Conservation (phyloP, 2,888 invertebrate genomes). For the Ceramica pisi region DNA sequence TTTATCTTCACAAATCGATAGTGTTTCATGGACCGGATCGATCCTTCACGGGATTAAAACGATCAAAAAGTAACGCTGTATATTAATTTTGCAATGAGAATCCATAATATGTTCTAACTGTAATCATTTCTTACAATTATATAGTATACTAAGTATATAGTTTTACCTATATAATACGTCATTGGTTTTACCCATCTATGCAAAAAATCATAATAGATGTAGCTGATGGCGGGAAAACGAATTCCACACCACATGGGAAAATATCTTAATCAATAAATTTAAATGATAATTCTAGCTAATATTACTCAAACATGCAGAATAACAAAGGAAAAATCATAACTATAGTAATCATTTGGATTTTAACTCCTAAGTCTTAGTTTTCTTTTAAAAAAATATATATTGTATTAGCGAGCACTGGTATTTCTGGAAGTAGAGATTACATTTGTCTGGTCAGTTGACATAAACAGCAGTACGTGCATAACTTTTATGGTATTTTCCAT, state of each 20-base stretch:
- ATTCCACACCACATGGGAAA: background rate
- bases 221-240: background rate
- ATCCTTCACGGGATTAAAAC: too few relatives aligned
- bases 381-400: background rate
- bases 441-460: too few relatives aligned
- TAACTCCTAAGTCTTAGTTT: background rate
- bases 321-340: background rate
- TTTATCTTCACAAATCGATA: too few relatives aligned
- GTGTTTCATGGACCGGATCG: too few relatives aligned
- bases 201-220: background rate
- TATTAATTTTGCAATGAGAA: constrained; percentile 16
- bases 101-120: constrained; percentile 30
- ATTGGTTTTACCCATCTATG: background rate
- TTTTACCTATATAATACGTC: too few relatives aligned
- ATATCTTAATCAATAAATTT: constrained; percentile 17
- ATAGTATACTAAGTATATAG: background rate
- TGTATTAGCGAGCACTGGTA: background rate
- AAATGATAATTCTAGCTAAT: background rate
- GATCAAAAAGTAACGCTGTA: too few relatives aligned
- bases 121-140: constrained; percentile 5
- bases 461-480: background rate
- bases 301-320: background rate
- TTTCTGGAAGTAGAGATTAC: too few relatives aligned
- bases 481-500: constrained; percentile 9
- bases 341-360: background rate